Percentiles rank a stretch among this genome's conserved stretches.
Evolutionary conservation across 2,888 invertebrate species (phyloP).

Genomic region (Cloeon dipterum): DNA sequence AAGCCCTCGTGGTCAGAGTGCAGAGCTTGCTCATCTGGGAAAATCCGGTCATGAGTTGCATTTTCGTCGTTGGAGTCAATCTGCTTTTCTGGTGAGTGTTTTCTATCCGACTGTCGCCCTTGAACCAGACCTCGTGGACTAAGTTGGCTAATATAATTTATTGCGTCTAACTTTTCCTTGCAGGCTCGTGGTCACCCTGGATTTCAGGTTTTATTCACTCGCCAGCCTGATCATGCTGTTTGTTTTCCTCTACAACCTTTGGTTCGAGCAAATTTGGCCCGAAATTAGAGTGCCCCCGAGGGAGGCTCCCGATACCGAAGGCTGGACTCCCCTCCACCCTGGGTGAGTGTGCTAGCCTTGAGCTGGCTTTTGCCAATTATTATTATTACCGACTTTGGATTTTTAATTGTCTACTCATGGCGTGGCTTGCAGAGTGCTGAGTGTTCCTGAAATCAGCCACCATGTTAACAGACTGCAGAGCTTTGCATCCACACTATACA

Average conservation of each 20-base stretch:
- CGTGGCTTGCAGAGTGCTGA: constrained; percentile 6
- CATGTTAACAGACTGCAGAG: constrained; percentile 6
- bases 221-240: constrained; percentile 16
- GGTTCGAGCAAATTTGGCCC: constrained; percentile 12
- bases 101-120: neutral
- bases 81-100: constrained; percentile 19
- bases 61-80: constrained; percentile 15
- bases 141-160: neutral
- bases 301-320: neutral
- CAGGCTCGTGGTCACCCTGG: constrained; percentile 18
- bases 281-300: neutral
- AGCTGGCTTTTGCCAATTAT: neutral
- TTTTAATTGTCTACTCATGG: neutral
- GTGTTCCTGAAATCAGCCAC: constrained; percentile 8
- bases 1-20: constrained; percentile 10
- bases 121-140: no score
- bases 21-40: constrained; percentile 17
- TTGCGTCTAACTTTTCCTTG: constrained; percentile 7
- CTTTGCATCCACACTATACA: constrained; percentile 5
- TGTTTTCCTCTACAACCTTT: constrained; percentile 15
- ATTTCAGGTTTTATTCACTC: constrained; percentile 20
- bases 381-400: neutral
- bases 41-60: constrained; percentile 16
- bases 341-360: neutral
- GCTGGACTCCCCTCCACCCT: neutral